phyloP scores from a whole-genome alignment of 2,113 vertebrate species.

The Sakesphorus luctuosus region DNA sequence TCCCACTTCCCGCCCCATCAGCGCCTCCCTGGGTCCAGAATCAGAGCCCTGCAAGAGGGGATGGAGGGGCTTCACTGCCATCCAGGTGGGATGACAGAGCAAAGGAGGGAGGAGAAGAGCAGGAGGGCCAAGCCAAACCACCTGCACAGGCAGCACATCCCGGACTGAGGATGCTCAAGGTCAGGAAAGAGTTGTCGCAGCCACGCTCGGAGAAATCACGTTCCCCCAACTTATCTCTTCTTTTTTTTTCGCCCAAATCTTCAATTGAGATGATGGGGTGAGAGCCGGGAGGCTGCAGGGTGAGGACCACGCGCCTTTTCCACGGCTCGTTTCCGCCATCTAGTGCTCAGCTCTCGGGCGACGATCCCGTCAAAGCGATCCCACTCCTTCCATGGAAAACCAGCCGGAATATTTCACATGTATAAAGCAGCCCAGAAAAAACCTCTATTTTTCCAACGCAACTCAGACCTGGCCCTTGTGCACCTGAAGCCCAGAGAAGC shows the following conservation, averaged over 20 bases:
- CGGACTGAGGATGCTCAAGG: background rate
- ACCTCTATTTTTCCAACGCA: background rate
- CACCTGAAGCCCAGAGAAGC: background rate
- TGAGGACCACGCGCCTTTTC: background rate
- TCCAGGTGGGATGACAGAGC: background rate
- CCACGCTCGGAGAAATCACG: background rate
- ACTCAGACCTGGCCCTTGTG: background rate
- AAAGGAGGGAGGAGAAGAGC: background rate
- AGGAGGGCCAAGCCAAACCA: background rate
- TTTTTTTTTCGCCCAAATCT: background rate
- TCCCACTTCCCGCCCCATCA: background rate
- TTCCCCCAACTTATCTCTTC: background rate
- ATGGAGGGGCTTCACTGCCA: background rate
- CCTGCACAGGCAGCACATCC: fast-evolving
- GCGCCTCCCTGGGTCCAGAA: background rate
- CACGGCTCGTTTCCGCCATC: slow-evolving; percentile 25
- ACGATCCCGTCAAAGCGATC: background rate
- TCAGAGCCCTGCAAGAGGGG: background rate
- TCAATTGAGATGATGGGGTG: background rate
- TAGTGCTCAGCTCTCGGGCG: background rate
- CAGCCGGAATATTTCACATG: fast-evolving
- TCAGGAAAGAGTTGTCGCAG: background rate
- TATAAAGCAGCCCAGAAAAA: fast-evolving
- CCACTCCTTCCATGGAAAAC: fast-evolving
- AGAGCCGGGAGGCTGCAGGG: background rate